These are phyloP conservation scores for Pachyrhynchus sulphureomaculatus DNA, from an alignment of 1,140 invertebrate species.

Conservation along the genomic window DNA sequence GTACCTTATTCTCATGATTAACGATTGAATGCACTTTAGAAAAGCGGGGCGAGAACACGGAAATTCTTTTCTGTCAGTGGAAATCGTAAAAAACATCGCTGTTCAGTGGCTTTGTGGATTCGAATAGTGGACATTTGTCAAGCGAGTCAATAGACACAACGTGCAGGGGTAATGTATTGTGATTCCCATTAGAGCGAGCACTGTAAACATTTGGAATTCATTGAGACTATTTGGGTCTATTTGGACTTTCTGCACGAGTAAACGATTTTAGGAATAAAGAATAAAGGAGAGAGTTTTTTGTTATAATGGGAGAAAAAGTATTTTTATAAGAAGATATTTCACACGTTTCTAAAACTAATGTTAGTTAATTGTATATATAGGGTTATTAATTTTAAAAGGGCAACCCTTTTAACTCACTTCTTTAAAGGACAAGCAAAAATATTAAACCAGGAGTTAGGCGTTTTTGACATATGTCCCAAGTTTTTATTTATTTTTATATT, in stretches of 20 bases:
- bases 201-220: conserved; percentile 30
- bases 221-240: conserved; percentile 15
- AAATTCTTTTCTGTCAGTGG: conserved; percentile 45
- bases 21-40: conserved; percentile 49
- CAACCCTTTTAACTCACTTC: too few species aligned
- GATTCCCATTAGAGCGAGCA: conserved; percentile 42
- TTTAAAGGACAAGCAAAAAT: too few species aligned
- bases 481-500: too few species aligned
- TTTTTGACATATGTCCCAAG: too few species aligned
- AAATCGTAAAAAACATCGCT: conserved; percentile 45
- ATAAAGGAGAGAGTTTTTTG: not conserved
- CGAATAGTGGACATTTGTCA: conserved; percentile 48
- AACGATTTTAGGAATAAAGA: not conserved
- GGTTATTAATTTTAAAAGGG: too few species aligned
- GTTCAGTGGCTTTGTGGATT: conserved; percentile 42
- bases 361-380: too few species aligned
- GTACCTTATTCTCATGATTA: conserved; percentile 48
- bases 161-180: conserved; percentile 45
- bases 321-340: too few species aligned
- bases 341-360: too few species aligned
- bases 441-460: too few species aligned
- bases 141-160: conserved; percentile 40
- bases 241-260: not conserved
- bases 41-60: conserved; percentile 47
- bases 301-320: not conserved